phyloP scores from a whole-genome alignment of 2,888 invertebrate genomes.

The Lepidocyrtoides sp. region DNA sequence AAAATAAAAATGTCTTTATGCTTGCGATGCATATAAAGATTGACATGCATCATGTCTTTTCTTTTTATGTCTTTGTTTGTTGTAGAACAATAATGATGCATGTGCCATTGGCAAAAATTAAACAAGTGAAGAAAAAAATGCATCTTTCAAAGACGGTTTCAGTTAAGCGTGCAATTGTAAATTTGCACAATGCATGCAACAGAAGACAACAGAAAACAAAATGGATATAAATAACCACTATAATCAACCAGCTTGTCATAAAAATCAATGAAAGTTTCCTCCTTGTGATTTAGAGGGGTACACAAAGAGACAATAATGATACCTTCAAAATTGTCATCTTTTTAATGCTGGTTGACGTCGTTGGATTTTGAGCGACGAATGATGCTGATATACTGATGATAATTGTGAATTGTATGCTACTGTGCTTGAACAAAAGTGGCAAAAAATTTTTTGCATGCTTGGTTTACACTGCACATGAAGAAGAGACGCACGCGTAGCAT shows the following conservation, averaged over 20 bases:
- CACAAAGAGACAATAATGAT: conserved; percentile 32
- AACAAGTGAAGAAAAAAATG: conserved; percentile 13
- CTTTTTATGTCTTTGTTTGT: conserved; percentile 70
- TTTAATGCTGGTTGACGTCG: not conserved
- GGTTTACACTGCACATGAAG: not conserved
- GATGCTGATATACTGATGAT: not conserved
- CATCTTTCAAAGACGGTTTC: conserved; percentile 13
- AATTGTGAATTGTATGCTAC: conserved; percentile 8
- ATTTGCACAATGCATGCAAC: not conserved
- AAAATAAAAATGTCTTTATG: conserved; percentile 50
- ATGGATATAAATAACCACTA: not conserved
- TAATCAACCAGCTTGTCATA: conserved; percentile 38
- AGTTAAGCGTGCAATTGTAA: conserved; percentile 30
- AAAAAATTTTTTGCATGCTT: not conserved
- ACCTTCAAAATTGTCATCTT: conserved; percentile 29
- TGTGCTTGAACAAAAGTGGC: conserved; percentile 3
- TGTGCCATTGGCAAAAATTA: conserved; percentile 65
- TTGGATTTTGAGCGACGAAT: conserved; percentile 3
- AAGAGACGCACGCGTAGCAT: conserved; percentile 9
- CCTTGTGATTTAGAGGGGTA: not conserved
- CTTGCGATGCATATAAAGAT: conserved; percentile 35
- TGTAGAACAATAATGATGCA: conserved; percentile 40
- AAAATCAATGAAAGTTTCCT: conserved; percentile 73
- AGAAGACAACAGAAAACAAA: conserved; percentile 20
- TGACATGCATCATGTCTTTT: conserved; percentile 62